Evolutionary conservation across 1,140 invertebrate species (phyloP).

Genomic region (Probaryconus sp.): DNA sequence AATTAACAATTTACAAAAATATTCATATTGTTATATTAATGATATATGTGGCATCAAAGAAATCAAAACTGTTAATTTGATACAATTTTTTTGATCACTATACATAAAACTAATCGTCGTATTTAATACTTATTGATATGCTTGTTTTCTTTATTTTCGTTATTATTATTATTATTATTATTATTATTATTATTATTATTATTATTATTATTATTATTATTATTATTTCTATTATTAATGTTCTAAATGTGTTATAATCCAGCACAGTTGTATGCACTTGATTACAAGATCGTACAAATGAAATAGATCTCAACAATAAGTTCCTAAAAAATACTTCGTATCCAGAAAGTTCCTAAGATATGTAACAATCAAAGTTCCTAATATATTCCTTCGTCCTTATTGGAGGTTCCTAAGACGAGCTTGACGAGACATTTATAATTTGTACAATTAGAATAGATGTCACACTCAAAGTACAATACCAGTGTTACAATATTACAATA

Average conservation of each 20-base stretch:
- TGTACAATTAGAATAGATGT: slow-evolving; percentile 42
- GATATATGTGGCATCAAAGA: too few relatives aligned
- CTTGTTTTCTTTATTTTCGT: too few relatives aligned
- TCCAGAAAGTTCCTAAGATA: slow-evolving; percentile 49
- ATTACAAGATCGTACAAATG: slow-evolving; percentile 2
- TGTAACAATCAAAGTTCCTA: slow-evolving; percentile 59
- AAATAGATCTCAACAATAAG: slow-evolving; percentile 39
- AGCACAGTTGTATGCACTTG: slow-evolving; percentile 7
- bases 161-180: too few relatives aligned
- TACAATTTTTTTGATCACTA: too few relatives aligned
- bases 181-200: too few relatives aligned
- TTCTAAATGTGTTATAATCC: too few relatives aligned
- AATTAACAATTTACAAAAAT: too few relatives aligned
- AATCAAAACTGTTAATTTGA: too few relatives aligned
- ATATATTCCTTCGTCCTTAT: slow-evolving; percentile 38
- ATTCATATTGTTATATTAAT: too few relatives aligned
- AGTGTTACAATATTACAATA: slow-evolving; percentile 6
- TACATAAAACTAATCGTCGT: too few relatives aligned
- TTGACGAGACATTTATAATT: slow-evolving; percentile 41
- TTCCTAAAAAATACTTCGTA: slow-evolving; percentile 61
- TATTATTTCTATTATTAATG: not conserved
- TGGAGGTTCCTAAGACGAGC: slow-evolving; percentile 56
- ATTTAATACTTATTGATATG: too few relatives aligned
- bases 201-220: too few relatives aligned
- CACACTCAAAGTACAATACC: slow-evolving; percentile 54